Evolutionary conservation across 2,113 vertebrate species (phyloP).

Genomic region (Gavialis gangeticus): DNA sequence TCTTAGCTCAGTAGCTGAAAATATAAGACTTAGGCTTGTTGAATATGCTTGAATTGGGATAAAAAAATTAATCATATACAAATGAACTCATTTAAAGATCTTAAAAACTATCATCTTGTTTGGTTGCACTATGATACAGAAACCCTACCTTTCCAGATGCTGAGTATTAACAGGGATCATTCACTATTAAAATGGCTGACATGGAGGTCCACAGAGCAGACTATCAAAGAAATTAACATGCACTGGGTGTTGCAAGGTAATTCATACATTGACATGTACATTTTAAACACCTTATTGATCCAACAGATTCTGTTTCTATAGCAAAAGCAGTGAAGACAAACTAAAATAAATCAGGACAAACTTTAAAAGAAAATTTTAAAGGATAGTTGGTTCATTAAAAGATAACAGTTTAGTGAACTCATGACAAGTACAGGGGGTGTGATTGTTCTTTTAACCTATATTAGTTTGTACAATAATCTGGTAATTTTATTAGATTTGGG

Average conservation of each 20-base stretch:
- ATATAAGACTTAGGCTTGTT: neutral
- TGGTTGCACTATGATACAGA: neutral
- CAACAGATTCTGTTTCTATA: neutral
- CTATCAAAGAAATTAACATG: neutral
- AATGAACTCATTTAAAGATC: neutral
- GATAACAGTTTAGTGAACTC: neutral
- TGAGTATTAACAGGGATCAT: neutral
- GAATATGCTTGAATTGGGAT: neutral
- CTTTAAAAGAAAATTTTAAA: neutral
- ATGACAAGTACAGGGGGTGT: rapidly evolving
- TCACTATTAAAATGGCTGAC: neutral
- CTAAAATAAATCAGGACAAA: neutral
- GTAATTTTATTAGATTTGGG: neutral
- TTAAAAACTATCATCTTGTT: neutral
- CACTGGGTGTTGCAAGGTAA: neutral
- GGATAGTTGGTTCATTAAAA: neutral
- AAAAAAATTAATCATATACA: neutral
- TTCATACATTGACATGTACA: neutral
- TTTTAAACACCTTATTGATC: neutral
- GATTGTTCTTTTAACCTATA: neutral
- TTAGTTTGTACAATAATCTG: neutral
- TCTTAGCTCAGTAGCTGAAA: neutral
- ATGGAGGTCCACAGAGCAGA: neutral
- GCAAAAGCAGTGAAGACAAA: neutral
- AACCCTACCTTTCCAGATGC: neutral